phyloP scores from a whole-genome alignment of 2,888 invertebrate genomes.

The Dynastes grantii region DNA sequence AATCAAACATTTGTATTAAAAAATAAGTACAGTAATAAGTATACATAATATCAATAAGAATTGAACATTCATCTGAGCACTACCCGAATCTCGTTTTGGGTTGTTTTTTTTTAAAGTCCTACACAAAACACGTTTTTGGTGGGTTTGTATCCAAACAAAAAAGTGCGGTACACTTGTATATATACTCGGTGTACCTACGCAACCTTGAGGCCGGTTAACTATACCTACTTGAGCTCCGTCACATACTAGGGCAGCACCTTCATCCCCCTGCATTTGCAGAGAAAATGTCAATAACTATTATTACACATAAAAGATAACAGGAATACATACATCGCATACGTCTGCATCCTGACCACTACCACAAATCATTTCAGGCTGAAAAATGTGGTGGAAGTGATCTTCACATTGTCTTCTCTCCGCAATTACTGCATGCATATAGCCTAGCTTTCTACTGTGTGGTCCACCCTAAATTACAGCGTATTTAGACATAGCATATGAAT shows the following conservation, averaged over 20 bases:
- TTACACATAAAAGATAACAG: background rate
- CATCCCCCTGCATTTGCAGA: conserved; percentile 55
- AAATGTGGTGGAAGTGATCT: background rate
- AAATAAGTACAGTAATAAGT: too few species aligned
- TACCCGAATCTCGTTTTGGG: too few species aligned
- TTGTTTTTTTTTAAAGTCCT: too few species aligned
- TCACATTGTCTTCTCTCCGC: background rate
- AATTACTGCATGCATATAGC: background rate
- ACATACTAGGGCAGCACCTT: conserved; percentile 58
- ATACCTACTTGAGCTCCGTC: conserved; percentile 55
- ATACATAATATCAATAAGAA: too few species aligned
- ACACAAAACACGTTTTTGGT: conserved; percentile 1
- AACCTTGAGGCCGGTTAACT: conserved; percentile 57
- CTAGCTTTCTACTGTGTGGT: background rate
- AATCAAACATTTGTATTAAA: too few species aligned
- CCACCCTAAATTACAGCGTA: conserved; percentile 10
- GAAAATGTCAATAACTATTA: background rate
- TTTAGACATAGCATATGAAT: background rate
- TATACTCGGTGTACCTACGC: conserved; percentile 56
- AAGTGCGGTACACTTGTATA: conserved; percentile 56
- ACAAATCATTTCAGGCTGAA: conserved; percentile 8
- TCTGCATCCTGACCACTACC: conserved; percentile 16
- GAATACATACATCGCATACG: conserved; percentile 1
- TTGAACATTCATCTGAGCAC: too few species aligned
- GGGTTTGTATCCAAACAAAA: conserved; percentile 53